Evolutionary conservation across 2,888 invertebrate genomes (phyloP).

Genomic region (Hemaris fuciformis): DNA sequence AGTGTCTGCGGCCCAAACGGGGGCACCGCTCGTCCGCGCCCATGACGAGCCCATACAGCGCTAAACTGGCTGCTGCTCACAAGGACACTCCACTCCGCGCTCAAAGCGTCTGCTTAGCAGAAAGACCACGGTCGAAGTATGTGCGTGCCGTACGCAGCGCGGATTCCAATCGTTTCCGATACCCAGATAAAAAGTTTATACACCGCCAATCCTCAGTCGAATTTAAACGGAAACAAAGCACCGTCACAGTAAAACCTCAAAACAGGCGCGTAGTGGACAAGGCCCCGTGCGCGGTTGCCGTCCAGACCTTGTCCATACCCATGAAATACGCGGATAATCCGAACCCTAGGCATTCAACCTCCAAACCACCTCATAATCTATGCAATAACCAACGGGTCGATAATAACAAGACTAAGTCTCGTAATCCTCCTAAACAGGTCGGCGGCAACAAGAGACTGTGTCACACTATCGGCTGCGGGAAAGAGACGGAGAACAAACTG

Average conservation of each 20-base stretch:
- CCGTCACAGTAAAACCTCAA: slow-evolving; percentile 57
- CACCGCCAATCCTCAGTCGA: slow-evolving; percentile 34
- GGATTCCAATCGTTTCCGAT: slow-evolving; percentile 48
- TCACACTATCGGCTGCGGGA: slow-evolving; percentile 57
- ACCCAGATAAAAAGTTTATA: slow-evolving; percentile 50
- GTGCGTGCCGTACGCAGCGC: slow-evolving; percentile 61
- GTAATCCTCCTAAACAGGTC: slow-evolving; percentile 73
- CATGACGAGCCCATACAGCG: slow-evolving; percentile 28
- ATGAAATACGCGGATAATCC: slow-evolving; percentile 67
- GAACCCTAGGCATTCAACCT: slow-evolving; percentile 59
- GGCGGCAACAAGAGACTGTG: slow-evolving; percentile 74
- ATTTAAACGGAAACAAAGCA: slow-evolving; percentile 26
- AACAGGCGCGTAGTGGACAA: slow-evolving; percentile 61
- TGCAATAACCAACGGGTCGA: slow-evolving; percentile 42
- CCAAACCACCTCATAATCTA: slow-evolving; percentile 47
- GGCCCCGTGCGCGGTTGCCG: slow-evolving; percentile 62
- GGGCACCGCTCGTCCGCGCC: slow-evolving; percentile 47
- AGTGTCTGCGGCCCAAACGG: slow-evolving; percentile 41
- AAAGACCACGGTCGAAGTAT: slow-evolving; percentile 64
- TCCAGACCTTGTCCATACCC: slow-evolving; percentile 69
- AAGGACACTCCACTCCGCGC: slow-evolving; percentile 59
- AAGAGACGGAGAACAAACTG: slow-evolving; percentile 76
- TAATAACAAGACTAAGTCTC: slow-evolving; percentile 64
- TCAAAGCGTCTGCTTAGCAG: slow-evolving; percentile 63
- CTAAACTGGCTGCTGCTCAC: slow-evolving; percentile 48